Evolutionary conservation across 1,140 invertebrate species (phyloP).

Genomic region (Drosophila bocki): DNA sequence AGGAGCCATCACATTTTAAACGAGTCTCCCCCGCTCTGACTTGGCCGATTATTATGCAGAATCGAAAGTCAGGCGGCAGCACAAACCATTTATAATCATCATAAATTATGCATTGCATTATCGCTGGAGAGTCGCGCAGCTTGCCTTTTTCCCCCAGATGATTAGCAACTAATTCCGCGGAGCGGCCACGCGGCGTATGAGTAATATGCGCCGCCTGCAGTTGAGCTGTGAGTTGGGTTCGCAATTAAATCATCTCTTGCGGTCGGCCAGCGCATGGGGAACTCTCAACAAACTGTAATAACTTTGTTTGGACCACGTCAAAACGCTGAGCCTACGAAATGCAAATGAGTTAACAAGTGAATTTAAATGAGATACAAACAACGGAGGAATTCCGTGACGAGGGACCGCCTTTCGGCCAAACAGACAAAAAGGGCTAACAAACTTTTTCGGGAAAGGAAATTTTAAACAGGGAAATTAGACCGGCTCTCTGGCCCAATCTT

Average conservation of each 20-base stretch:
- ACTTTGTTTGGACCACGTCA: conserved; percentile 58
- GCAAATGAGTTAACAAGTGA: conserved; percentile 78
- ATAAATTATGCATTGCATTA: conserved; percentile 61
- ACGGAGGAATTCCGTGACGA: conserved; percentile 53
- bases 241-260: conserved; percentile 68
- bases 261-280: conserved; percentile 29
- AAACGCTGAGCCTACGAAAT: conserved; percentile 67
- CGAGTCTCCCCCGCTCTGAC: conserved; percentile 1
- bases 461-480: conserved; percentile 47
- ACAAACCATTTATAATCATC: conserved; percentile 64
- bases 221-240: conserved; percentile 34
- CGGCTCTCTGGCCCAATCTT: conserved; percentile 35
- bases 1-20: conserved; percentile 52
- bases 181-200: conserved; percentile 45
- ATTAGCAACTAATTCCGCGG: conserved; percentile 24
- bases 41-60: conserved; percentile 51
- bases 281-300: conserved; percentile 65
- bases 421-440: conserved; percentile 57
- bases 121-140: conserved; percentile 26
- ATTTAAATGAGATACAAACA: conserved; percentile 80
- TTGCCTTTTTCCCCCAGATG: conserved; percentile 16
- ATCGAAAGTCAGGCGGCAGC: conserved; percentile 42
- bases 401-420: conserved; percentile 45
- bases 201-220: conserved; percentile 39
- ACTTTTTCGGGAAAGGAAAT: conserved; percentile 45